A percentile compares a stretch with the other conserved stretches of the same genome.
Conservation (phyloP, 2,888 invertebrate species). For the Aelia acuminata region DNA sequence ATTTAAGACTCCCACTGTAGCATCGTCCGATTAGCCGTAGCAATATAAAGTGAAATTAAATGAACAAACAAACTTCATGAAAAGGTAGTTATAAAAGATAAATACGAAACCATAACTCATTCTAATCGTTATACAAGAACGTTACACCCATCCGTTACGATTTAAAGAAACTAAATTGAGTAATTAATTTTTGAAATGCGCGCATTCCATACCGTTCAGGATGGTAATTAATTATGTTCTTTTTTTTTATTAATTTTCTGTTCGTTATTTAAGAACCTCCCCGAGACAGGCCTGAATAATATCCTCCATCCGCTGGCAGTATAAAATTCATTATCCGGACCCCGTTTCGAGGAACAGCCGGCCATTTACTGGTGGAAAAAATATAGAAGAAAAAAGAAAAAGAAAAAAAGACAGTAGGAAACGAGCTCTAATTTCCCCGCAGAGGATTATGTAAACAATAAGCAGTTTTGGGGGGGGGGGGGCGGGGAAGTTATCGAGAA, state of each 20-base stretch:
- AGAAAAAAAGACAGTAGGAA: not conserved
- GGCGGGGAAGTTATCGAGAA: constrained; percentile 37
- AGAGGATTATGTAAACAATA: constrained; percentile 51
- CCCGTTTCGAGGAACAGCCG: not conserved
- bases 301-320: not conserved
- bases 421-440: constrained; percentile 43
- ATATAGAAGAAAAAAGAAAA: not conserved
- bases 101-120: not conserved
- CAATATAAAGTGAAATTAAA: no score
- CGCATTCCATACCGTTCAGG: not conserved
- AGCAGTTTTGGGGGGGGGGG: not conserved
- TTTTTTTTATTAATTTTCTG: constrained; percentile 5
- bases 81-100: no score
- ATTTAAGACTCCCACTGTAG: no score
- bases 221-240: not conserved
- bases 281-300: constrained; percentile 14
- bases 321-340: constrained; percentile 17
- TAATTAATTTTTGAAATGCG: not conserved
- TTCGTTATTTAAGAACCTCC: constrained; percentile 2
- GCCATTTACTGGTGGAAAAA: not conserved
- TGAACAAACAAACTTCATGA: no score
- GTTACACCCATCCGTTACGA: not conserved
- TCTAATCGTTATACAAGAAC: not conserved
- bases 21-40: no score
- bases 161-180: not conserved